These are phyloP conservation scores for Chanos chanos DNA, from an alignment of 2,797 vertebrate genomes.

Conservation along the genomic window DNA sequence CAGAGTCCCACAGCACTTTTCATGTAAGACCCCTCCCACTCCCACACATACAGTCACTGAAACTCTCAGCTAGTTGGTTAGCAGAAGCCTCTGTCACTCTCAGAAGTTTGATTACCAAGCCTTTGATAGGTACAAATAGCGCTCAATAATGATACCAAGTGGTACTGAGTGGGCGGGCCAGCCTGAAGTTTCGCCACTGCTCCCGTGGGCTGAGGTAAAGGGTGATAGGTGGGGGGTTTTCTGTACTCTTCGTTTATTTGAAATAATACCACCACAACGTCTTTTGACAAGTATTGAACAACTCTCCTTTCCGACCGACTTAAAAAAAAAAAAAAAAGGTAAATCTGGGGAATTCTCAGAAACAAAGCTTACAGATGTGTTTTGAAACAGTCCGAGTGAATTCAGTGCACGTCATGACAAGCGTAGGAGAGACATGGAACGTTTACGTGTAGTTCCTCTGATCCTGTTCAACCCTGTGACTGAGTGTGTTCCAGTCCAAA, in stretches of 20 bases:
- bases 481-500: background rate
- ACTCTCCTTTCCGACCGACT: slow-evolving; percentile 18
- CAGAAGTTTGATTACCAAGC: no score
- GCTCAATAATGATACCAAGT: background rate
- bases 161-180: slow-evolving; percentile 42
- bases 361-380: slow-evolving; percentile 1
- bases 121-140: no score
- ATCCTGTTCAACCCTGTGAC: background rate
- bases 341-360: slow-evolving; percentile 29
- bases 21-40: no score
- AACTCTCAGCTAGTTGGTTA: no score
- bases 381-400: no score
- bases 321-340: slow-evolving; percentile 20
- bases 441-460: background rate
- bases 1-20: no score
- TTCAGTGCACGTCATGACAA: slow-evolving; percentile 1
- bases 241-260: slow-evolving; percentile 38
- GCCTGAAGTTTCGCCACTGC: slow-evolving; percentile 45
- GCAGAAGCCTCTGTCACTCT: no score
- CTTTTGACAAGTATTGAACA: slow-evolving; percentile 24
- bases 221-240: slow-evolving; percentile 41
- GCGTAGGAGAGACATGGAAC: slow-evolving; percentile 17
- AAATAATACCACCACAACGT: slow-evolving; percentile 44
- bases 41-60: no score
- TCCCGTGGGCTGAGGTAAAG: slow-evolving; percentile 49